Percentiles rank a stretch among this genome's conserved stretches.
phyloP scores from a whole-genome alignment of 2,113 vertebrate genomes.

The Strix uralensis region DNA sequence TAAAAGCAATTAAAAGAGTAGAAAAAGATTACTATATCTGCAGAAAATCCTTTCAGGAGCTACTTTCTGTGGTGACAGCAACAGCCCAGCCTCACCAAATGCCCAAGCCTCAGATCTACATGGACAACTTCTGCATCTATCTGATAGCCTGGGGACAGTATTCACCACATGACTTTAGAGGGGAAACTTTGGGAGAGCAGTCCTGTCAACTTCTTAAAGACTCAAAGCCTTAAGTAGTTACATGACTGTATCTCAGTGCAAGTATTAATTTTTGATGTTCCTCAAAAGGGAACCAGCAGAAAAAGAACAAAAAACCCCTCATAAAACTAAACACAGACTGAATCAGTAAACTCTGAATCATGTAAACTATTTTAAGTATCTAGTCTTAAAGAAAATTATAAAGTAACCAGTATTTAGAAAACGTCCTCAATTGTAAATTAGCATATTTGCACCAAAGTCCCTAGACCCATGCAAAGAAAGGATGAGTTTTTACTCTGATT shows the following conservation, averaged over 20 bases:
- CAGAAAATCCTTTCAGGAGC: background rate
- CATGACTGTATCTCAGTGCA: background rate
- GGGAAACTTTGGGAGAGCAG: background rate
- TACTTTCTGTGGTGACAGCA: background rate
- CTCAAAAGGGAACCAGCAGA: background rate
- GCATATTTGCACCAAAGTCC: background rate
- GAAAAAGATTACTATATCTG: background rate
- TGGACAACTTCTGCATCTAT: background rate
- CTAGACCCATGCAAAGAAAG: background rate
- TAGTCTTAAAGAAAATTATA: background rate
- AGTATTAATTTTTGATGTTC: background rate
- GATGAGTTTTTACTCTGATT: background rate
- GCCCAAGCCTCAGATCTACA: background rate
- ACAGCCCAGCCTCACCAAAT: background rate
- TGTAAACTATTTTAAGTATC: background rate
- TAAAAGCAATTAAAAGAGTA: background rate
- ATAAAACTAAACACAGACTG: background rate
- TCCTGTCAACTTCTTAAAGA: background rate
- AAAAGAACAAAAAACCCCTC: background rate
- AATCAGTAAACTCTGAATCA: background rate
- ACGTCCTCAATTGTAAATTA: background rate
- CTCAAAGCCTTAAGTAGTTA: background rate
- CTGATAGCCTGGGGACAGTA: background rate
- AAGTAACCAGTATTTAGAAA: background rate
- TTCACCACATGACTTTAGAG: background rate